phyloP scores from a whole-genome alignment of 2,797 vertebrate species.

The Sylvia borin region DNA sequence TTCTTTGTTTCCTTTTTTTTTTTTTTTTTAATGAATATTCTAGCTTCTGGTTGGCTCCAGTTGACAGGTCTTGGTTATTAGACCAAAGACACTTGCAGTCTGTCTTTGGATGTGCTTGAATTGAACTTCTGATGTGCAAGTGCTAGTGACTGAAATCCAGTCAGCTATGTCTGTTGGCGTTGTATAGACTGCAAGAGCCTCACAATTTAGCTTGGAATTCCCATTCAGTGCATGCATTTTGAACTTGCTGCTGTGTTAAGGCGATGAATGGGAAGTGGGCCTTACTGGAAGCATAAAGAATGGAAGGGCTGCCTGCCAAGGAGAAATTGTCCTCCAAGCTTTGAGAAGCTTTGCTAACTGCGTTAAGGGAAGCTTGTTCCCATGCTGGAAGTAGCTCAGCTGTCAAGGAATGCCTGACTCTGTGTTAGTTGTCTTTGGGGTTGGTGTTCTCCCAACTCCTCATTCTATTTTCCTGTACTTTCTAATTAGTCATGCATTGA shows the following conservation, averaged over 20 bases:
- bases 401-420: background rate
- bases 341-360: background rate
- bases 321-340: background rate
- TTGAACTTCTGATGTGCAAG: background rate
- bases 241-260: background rate
- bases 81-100: background rate
- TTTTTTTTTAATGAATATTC: background rate
- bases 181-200: background rate
- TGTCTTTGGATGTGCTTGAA: background rate
- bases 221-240: background rate
- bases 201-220: background rate
- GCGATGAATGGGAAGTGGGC: background rate
- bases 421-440: background rate
- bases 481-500: background rate
- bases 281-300: background rate
- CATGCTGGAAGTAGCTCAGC: background rate
- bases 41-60: background rate
- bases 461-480: background rate
- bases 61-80: background rate
- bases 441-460: background rate
- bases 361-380: background rate
- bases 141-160: background rate
- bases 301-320: background rate
- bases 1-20: background rate
- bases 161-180: background rate